phyloP scores from a whole-genome alignment of 2,888 invertebrate genomes.

The Ochropleura leucogaster region DNA sequence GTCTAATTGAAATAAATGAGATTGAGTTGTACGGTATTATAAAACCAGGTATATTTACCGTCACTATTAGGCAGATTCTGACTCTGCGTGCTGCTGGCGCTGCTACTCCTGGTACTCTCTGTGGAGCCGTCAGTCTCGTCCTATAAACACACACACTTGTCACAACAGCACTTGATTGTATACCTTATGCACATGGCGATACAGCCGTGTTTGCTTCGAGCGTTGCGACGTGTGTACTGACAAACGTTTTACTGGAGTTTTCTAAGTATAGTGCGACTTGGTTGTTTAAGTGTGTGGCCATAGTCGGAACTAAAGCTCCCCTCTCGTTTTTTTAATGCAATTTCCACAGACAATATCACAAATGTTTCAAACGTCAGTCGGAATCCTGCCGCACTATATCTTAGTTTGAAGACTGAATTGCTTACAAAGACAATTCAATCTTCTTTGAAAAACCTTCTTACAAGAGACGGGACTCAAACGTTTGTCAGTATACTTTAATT shows the following conservation, averaged over 20 bases:
- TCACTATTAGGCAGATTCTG: conserved; percentile 86
- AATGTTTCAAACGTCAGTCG: neutral
- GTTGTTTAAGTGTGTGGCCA: neutral
- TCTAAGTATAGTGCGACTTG: neutral
- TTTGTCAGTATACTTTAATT: conserved; percentile 44
- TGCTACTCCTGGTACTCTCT: conserved; percentile 84
- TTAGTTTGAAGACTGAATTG: neutral
- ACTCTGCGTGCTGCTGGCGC: conserved; percentile 86
- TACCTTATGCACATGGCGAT: conserved; percentile 17
- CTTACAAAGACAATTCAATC: neutral
- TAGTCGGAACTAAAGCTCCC: neutral
- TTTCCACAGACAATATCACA: neutral
- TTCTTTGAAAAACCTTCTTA: too few relatives aligned
- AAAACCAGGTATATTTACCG: conserved; percentile 72
- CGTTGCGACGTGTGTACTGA: conserved; percentile 41
- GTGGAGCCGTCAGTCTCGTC: conserved; percentile 92
- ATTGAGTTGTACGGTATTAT: neutral
- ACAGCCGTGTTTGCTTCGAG: conserved; percentile 46
- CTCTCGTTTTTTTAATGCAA: neutral
- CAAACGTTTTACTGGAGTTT: conserved; percentile 20
- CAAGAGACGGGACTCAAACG: neutral
- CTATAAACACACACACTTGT: conserved; percentile 73
- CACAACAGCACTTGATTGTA: conserved; percentile 28
- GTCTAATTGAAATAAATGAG: too few relatives aligned
- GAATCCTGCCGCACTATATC: neutral